These are phyloP conservation scores for Cyclophora punctaria DNA, from an alignment of 2,888 invertebrate genomes.

Conservation along the genomic window DNA sequence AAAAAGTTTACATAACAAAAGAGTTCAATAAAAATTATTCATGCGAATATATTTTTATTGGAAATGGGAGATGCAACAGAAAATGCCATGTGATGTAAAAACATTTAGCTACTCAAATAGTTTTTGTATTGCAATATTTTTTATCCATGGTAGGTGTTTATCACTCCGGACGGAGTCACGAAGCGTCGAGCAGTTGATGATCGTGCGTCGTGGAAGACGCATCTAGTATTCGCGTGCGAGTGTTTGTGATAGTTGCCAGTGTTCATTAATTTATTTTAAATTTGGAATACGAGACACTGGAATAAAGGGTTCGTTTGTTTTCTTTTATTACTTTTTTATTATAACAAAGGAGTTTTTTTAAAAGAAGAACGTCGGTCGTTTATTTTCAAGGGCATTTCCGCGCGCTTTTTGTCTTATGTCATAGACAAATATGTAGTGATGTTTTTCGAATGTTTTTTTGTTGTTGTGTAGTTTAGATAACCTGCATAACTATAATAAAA, in stretches of 20 bases:
- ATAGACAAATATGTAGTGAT: too few species aligned
- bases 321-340: conserved; percentile 18
- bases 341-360: not conserved
- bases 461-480: too few species aligned
- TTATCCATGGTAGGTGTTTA: conserved; percentile 59
- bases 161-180: conserved; percentile 38
- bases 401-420: too few species aligned
- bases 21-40: conserved; percentile 1
- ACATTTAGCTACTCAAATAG: conserved; percentile 5
- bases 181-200: conserved; percentile 64
- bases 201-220: conserved; percentile 68
- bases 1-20: too few species aligned
- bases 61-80: too few species aligned
- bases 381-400: too few species aligned
- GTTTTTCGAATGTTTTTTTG: too few species aligned
- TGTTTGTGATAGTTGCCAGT: conserved; percentile 51
- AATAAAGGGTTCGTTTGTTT: conserved; percentile 53
- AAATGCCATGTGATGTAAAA: conserved; percentile 3
- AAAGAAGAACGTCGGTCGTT: too few species aligned
- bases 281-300: conserved; percentile 30
- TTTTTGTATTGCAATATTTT: conserved; percentile 37
- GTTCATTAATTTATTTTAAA: conserved; percentile 32
- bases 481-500: too few species aligned
- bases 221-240: conserved; percentile 45
- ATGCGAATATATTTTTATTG: conserved; percentile 7